Conservation (phyloP, 2,888 invertebrate species). For the Gymnosoma rotundatum region DNA sequence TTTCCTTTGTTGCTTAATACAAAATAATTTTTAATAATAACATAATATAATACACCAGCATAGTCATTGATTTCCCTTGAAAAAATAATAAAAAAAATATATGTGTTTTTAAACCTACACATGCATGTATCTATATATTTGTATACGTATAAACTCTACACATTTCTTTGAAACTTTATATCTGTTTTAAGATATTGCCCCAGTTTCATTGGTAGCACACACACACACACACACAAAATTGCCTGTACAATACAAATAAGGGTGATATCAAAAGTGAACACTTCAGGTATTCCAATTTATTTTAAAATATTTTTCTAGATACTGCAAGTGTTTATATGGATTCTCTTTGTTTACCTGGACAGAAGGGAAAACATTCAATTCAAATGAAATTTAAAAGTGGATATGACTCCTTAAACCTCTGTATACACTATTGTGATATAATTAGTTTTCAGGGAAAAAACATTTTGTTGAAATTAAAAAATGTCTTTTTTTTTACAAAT, state of each 20-base stretch:
- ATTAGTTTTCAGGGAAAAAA: not conserved
- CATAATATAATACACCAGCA: too few species aligned
- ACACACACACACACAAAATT: not conserved
- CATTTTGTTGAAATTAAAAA: too few species aligned
- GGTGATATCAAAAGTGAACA: slow-evolving; percentile 11
- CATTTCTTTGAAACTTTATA: slow-evolving; percentile 10
- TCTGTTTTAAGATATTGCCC: not conserved
- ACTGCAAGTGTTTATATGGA: slow-evolving; percentile 3
- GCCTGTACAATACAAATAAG: not conserved
- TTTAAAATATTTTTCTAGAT: slow-evolving; percentile 8
- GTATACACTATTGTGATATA: not conserved
- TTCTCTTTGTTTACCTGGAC: not conserved
- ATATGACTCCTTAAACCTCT: not conserved
- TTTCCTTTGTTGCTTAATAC: too few species aligned
- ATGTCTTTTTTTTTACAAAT: too few species aligned
- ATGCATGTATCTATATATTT: not conserved
- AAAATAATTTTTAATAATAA: too few species aligned
- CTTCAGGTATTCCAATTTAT: slow-evolving; percentile 44
- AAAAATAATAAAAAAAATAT: not conserved
- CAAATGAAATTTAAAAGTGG: not conserved
- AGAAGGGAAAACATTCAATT: not conserved
- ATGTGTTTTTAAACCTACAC: too few species aligned
- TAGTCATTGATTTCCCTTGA: too few species aligned
- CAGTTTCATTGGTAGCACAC: not conserved
- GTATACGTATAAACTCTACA: not conserved